phyloP scores from a whole-genome alignment of 2,888 invertebrate species.

The Campoletis raptor region DNA sequence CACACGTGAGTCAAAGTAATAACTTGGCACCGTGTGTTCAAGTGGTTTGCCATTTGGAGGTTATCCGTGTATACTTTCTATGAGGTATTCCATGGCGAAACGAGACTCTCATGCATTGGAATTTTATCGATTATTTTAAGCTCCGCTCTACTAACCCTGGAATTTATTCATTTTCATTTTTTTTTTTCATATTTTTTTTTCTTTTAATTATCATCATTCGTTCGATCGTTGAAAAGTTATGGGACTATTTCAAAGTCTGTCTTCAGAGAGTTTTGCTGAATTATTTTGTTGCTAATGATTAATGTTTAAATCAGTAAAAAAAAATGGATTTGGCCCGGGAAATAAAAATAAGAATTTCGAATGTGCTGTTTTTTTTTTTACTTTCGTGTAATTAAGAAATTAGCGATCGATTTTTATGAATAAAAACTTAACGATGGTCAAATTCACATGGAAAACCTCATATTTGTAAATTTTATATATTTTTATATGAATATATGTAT shows the following conservation, averaged over 20 bases:
- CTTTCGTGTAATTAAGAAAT: background rate
- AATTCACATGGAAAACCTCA: background rate
- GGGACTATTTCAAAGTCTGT: background rate
- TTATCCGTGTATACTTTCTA: background rate
- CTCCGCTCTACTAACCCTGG: background rate
- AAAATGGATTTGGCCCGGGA: background rate
- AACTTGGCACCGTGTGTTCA: conserved; percentile 64
- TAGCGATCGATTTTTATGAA: background rate
- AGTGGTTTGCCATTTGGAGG: conserved; percentile 42
- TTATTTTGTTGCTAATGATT: background rate
- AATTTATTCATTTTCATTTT: background rate
- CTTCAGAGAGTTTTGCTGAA: background rate
- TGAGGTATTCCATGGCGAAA: conserved; percentile 47
- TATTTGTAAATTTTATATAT: background rate
- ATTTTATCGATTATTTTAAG: conserved; percentile 6
- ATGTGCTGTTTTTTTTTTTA: background rate
- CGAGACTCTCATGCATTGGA: conserved; percentile 11
- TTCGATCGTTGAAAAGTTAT: background rate
- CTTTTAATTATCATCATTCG: background rate
- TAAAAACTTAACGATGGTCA: no score
- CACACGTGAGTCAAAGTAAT: conserved; percentile 66
- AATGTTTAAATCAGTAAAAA: background rate
- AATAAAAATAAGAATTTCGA: background rate
- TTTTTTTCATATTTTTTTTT: background rate
- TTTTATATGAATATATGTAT: background rate